Evolutionary conservation across 1,140 invertebrate species (phyloP), one percentile per base, ranked within the genome.

Genomic region (Sinonovacula constricta): DNA sequence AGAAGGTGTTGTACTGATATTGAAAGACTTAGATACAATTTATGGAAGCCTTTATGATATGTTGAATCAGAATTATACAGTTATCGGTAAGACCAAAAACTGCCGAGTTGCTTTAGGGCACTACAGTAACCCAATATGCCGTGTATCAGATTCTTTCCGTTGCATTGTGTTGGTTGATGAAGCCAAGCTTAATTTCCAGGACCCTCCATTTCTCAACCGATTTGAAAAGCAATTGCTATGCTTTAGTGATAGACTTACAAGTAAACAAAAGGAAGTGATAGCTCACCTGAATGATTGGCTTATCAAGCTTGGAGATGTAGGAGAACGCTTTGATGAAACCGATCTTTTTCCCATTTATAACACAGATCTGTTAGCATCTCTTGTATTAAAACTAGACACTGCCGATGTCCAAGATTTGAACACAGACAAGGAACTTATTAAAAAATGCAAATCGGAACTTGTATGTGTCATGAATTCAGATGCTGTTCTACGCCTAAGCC

Each of bases 21-120:
- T 88, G n/a, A 83, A 85, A 65, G 86, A 85, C 39, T 56, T 86
- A 15, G 86, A 88, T 36, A 83, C 67, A 54, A 83, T 88, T 22
- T 88, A 88, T 69, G 87, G 86, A 12, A 88, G 85, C 72, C 33
- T 88, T 0, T 88, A 88, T 82, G 87, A 88, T 59, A 86, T 87
- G 81, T 53, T 88, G 0, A 88, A 88, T 79, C 87, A 88, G 39
- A 87, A 88, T 63, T 87, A 87, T 53, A 84, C 84, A 36, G 59
- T 81, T 39, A 85, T 86, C 66, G 85, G 85, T 1, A 80, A 83
- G 53, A 88, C 87, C 28, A 86, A 83, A 39, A 83, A 83, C 53
- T 86, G 85, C 59, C 57, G 84, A 54, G 80, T 88, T 24, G 87
- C 86, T 0, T 65, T 85, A 5, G 87, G 85, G 28, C 83, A 83